Base-by-base conservation (phyloP, 2,888 invertebrate genomes). In the Hyposoter dolosus region DNA sequence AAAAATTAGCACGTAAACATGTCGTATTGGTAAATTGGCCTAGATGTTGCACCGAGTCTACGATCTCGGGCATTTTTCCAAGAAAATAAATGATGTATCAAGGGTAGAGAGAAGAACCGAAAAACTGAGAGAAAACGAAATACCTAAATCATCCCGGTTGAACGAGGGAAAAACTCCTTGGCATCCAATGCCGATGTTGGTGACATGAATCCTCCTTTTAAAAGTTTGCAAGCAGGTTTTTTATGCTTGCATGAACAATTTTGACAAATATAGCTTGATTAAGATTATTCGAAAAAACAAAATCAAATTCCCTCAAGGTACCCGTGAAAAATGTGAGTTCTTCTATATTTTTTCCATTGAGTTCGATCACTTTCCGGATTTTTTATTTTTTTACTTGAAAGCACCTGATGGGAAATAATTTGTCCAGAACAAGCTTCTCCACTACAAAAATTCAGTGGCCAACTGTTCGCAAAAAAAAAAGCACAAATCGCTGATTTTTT, bases 21-120 rank as follows among this genome's bases (percentile, higher is more conserved):
- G 84, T 86, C 87, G 83, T 89, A 90, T 90, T 88, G 88, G 89
- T 88, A 87, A 90, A 90, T 91, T 90, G 89, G 90, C 88, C 89
- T 84, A 87, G 88, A 90, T 86, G 85, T 77, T 65, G 83, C 83
- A 76, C 87, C 43, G 81, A 84, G 80, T 75, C 53, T 71, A 19
- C 50, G 68, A 47, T 79, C 75, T 66, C 77, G 89, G 92, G 90
- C 90, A 91, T 85, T 89, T 79, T 82, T 91, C 91, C 92, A 91
- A 91, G 88, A 89, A 86, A 74, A 56, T 17, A 74, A 88, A 89
- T 89, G 89, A 90, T 87, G 89, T 87, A 91, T 90, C 89, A 88
- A 89, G 84, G 83, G 69, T 23, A 3, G 80, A 63, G 63, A 12
- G 5, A 56, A 79, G 40, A 72, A 40, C 28, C 69, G 23, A 15